Base-by-base conservation (phyloP, 2,797 vertebrate genomes). In the Phoeniculus purpureus region DNA sequence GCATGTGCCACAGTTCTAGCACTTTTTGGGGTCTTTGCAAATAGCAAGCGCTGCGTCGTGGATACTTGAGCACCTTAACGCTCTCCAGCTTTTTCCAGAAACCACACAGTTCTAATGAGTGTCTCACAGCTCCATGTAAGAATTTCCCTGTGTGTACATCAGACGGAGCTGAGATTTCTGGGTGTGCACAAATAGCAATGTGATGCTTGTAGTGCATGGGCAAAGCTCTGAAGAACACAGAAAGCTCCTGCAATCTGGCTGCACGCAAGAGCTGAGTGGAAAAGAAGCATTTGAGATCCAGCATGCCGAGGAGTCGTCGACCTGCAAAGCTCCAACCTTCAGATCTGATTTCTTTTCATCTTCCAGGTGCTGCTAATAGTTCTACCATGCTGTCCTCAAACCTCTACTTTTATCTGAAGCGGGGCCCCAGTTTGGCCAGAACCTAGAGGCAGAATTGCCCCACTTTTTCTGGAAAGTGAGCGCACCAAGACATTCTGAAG, bases 1-100 rank as follows among this genome's bases (percentile, higher is more conserved):
- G 40, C 15, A 60, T 47, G 37, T 65, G 37, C 32, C 90, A 65
- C 67, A 88, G 54, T 68, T 58, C 62, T 72, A 65, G 58, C 1
- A 2, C 7, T 92, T 93, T 68, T 85, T 81, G 90, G 87, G 90
- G 94, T 43, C 7, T 8, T 19, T 80, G 81, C 23, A 65, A 74
- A 74, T 48, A 75, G 31, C 65, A 89, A 93, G 40, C 89, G 92
- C 86, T 92, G 68, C 80, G 82, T 82, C 90, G 92, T 32, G 85
- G 79, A 85, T 50, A 72, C 48, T 77, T 62, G 51, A 55, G 51
- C 73, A 66, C 37, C 1, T 0, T 72, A n/a, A 74, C 18, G 65
- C 32, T 12, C 31, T 61, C 48, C 58, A 90, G 26, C 6, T 75
- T 88, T 77, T 87, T 65, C 79, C 77, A 72, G 78, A 94, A 87